Evolutionary conservation across 1,140 invertebrate genomes (phyloP).

Genomic region (Pogonognathellus flavescens): DNA sequence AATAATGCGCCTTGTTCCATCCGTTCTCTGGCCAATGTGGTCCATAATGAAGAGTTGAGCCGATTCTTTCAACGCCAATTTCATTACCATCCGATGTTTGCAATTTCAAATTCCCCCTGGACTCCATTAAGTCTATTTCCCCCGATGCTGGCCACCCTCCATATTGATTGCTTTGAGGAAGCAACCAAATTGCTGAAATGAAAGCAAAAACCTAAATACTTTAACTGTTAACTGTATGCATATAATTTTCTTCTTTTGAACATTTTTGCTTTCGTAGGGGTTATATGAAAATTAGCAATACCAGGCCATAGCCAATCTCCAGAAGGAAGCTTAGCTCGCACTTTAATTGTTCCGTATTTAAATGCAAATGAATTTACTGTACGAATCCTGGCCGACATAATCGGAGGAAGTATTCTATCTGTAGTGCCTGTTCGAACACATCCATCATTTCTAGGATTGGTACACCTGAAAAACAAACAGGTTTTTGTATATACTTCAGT

Average conservation of each 20-base stretch:
- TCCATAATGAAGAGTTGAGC: conserved; percentile 77
- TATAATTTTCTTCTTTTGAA: too few relatives aligned
- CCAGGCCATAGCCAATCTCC: conserved; percentile 58
- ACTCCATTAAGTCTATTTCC: conserved; percentile 75
- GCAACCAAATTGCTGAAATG: conserved; percentile 73
- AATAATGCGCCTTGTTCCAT: conserved; percentile 72
- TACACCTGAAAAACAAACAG: conserved; percentile 34
- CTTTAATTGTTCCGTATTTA: conserved; percentile 80
- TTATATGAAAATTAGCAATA: neutral
- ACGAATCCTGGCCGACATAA: conserved; percentile 77
- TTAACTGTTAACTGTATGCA: too few relatives aligned
- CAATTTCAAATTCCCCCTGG: conserved; percentile 73
- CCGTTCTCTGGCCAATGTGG: conserved; percentile 73
- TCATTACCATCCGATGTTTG: conserved; percentile 71
- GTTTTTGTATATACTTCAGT: too few relatives aligned
- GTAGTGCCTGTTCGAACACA: neutral
- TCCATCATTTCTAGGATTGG: conserved; percentile 3
- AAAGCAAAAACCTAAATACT: too few relatives aligned
- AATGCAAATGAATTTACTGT: conserved; percentile 78
- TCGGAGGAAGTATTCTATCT: conserved; percentile 7
- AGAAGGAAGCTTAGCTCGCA: conserved; percentile 69
- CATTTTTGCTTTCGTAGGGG: neutral
- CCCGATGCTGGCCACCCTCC: conserved; percentile 75
- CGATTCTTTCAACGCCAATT: conserved; percentile 75
- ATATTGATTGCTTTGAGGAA: conserved; percentile 69